Percentiles rank a stretch among this genome's conserved stretches.
These are phyloP conservation scores for Hipparchia sbordonii DNA, from an alignment of 2,888 invertebrate genomes.

Conservation along the genomic window DNA sequence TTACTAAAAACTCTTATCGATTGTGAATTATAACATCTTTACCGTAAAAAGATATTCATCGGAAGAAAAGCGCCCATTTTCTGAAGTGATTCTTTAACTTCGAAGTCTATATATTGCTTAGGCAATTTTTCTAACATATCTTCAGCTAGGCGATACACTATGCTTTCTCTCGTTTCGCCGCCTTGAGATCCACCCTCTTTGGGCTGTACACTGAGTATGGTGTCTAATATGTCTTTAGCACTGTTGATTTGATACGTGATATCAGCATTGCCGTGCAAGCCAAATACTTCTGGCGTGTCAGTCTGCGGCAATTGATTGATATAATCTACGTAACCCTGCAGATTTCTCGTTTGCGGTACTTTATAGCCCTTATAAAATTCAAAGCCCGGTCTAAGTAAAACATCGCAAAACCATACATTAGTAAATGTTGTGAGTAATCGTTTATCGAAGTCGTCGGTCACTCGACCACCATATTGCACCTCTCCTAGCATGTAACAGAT, in stretches of 20 bases:
- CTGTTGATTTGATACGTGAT: conserved; percentile 99
- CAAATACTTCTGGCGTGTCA: conserved; percentile 98
- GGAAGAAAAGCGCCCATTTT: conserved; percentile 96
- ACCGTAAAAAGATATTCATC: conserved; percentile 96
- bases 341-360: conserved; percentile 92
- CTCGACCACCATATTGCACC: conserved; percentile 93
- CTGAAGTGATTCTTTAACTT: conserved; percentile 93
- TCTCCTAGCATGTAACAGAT: conserved; percentile 99
- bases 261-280: conserved; percentile 97
- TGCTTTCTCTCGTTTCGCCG: conserved; percentile 95
- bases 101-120: conserved; percentile 92
- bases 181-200: conserved; percentile 96
- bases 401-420: conserved; percentile 97
- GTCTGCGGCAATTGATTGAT: conserved; percentile 92
- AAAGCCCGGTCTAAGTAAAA: conserved; percentile 92
- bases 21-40: conserved; percentile 7
- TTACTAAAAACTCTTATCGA: background rate
- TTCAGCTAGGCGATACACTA: conserved; percentile 95
- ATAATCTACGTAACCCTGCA: conserved; percentile 91
- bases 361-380: conserved; percentile 97
- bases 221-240: conserved; percentile 96
- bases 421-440: conserved; percentile 96
- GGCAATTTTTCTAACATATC: conserved; percentile 94
- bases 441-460: conserved; percentile 98
- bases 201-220: conserved; percentile 97